Base-by-base conservation (phyloP, 2,797 vertebrate genomes). In the Hafferia zeledoni region DNA sequence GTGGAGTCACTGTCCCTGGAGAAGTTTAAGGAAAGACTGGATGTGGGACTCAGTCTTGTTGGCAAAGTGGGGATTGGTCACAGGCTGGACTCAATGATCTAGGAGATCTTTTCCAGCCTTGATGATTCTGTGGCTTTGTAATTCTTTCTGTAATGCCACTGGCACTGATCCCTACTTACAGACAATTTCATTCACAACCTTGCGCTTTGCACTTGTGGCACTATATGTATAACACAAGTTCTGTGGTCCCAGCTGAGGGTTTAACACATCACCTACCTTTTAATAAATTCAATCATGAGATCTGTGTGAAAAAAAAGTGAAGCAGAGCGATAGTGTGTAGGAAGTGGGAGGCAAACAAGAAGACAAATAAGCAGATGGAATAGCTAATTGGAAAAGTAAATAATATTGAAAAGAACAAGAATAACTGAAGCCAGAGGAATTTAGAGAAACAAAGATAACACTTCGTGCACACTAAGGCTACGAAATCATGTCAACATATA, bases 141-240 rank as follows among this genome's bases (percentile, higher is more conserved):
- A 9, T 37, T 69, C n/a, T 44, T 70, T 37, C 44, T 3, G 1
- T 2, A 19, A 35, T 13, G 13, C 17, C 83, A 20, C 30, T 55
- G 1, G 24, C 50, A 27, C 23, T 41, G 43, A 65, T 10, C 4
- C 19, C 22, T 53, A 8, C 53, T 39, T 15, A 56, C 27, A 59
- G 53, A 43, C 11, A 61, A 27, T 56, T 39, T 49, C 17, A 41
- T 43, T 56, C 17, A 35, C 17, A 15, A 75, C 49, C 52, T 16
- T 39, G 17, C 64, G 37, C n/a, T 85, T 27, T 68, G 59, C 16
- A 11, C 2, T 0, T 1, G 0, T 25, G 33, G 64, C 33, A 69
- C 10, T 37, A 11, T 2, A 1, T 5, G 1, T 18, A 1, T 13
- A 44, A 74, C 19, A 43, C 4, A 1, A 1, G 3, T 16, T 10